phyloP scores from a whole-genome alignment of 1,140 invertebrate species.

The Zaprionus taronus region DNA sequence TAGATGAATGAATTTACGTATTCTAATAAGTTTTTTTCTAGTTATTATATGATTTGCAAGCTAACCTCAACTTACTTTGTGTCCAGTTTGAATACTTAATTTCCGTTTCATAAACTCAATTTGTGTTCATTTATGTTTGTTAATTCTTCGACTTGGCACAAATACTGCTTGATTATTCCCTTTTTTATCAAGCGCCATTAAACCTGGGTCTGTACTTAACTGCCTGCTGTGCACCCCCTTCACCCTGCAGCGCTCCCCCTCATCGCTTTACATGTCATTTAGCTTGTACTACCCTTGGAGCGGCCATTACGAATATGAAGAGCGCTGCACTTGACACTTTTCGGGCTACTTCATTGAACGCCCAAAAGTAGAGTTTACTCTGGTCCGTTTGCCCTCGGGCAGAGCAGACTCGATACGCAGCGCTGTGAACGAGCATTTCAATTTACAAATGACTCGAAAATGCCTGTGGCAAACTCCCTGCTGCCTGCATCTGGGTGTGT shows the following conservation, averaged over 20 bases:
- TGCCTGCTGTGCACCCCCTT: not conserved
- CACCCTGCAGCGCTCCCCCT: conserved; percentile 3
- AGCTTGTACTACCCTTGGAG: conserved; percentile 29
- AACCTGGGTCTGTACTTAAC: conserved; percentile 29
- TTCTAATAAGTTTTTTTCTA: too few relatives aligned
- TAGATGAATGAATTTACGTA: too few relatives aligned
- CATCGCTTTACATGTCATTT: conserved; percentile 67
- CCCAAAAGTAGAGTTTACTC: conserved; percentile 59
- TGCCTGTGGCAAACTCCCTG: conserved; percentile 60
- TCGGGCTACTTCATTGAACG: conserved; percentile 51
- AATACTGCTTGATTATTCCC: not conserved
- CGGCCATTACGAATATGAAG: conserved; percentile 56
- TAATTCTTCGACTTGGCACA: not conserved
- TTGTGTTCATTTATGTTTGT: conserved; percentile 1
- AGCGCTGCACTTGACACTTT: conserved; percentile 78
- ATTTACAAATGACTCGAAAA: conserved; percentile 77
- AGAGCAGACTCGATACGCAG: not conserved
- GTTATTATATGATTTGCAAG: too few relatives aligned
- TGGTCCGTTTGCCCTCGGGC: not conserved
- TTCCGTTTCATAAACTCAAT: not conserved
- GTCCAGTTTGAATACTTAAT: not conserved
- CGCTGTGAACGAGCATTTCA: conserved; percentile 49
- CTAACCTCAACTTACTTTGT: not conserved
- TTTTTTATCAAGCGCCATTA: conserved; percentile 20
- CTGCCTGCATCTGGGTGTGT: not conserved